Evolutionary conservation across 1,140 invertebrate species (phyloP), one percentile per base, ranked within the genome.

Genomic region (Druon quercuslanigerum): DNA sequence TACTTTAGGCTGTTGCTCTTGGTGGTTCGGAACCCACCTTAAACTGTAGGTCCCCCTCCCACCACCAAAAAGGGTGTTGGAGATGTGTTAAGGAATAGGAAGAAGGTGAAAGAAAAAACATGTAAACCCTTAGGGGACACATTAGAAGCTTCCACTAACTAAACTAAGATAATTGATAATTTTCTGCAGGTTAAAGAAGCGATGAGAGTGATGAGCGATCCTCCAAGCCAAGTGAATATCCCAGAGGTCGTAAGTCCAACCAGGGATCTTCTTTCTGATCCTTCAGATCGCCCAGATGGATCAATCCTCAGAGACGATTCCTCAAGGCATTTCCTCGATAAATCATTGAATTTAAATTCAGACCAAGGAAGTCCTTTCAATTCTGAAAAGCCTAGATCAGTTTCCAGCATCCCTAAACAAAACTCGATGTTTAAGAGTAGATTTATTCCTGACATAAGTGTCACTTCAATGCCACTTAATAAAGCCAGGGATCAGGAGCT

Each of bases 401-500:
- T 46, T 46, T 46, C 40, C 40, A 46, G 40, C 40, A 56, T 9
- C 13, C 73, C 74, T 4, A 54, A 9, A 20, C 71, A 20, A 71
- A 79, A 16, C 33, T 70, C 74, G 25, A 20, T 56, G 40, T 73
- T 73, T 14, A 77, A 73, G 75, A 86, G 72, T 76, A 87, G 90
- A 33, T 92, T 91, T 56, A 90, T 91, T 17, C 89, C 92, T 0
- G 91, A 92, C 50, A 90, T 92, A 14, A 88, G 80, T 74, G 86
- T 92, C 0, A 85, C 91, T 11, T 81, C 87, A 3, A 79, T 86
- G 25, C 82, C 89, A 5, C 79, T 89, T 1, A 72, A 40, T 79
- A 93, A 82, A 86, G 84, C 88, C 51, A 93, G 92, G 14, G 94
- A 95, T 75, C 93, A 94, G 78, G 94, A 96, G 79, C 85, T 96